Percentiles rank a stretch among this genome's conserved stretches.
phyloP scores from a whole-genome alignment of 2,888 invertebrate species.

The Dorcus parallelipipedus region DNA sequence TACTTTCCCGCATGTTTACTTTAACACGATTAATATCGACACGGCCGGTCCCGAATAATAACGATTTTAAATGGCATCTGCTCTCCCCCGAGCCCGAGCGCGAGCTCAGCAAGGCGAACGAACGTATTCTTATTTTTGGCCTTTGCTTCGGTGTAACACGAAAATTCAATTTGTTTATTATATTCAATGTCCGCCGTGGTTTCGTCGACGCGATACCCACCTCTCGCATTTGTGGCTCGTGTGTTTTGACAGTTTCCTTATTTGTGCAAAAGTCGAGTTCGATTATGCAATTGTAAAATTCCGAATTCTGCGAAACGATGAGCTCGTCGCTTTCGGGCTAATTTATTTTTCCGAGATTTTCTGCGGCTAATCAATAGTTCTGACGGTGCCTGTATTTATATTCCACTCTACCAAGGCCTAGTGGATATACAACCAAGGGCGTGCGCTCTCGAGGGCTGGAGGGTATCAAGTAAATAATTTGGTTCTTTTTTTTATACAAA shows the following conservation, averaged over 20 bases:
- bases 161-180: too few species aligned
- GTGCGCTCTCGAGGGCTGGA: constrained; percentile 8
- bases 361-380: constrained; percentile 41
- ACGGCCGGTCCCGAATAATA: constrained; percentile 17
- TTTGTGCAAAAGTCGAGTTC: too few species aligned
- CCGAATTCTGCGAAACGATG: too few species aligned
- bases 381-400: constrained; percentile 44
- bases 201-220: too few species aligned
- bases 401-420: constrained; percentile 36
- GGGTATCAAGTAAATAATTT: constrained; percentile 3
- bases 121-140: too few species aligned
- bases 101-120: too few species aligned
- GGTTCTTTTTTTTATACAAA: too few species aligned
- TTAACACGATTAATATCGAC: neutral
- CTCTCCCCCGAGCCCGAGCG: constrained; percentile 14
- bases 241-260: too few species aligned
- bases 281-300: constrained; percentile 10
- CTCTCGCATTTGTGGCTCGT: too few species aligned
- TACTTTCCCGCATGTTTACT: constrained; percentile 7
- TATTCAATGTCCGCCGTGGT: too few species aligned
- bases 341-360: constrained; percentile 19
- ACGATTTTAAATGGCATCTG: constrained; percentile 38
- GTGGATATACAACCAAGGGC: constrained; percentile 23
- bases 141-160: too few species aligned
- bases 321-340: neutral